A percentile compares a stretch with the other conserved stretches of the same genome.
Conservation (phyloP, 2,797 vertebrate species). For the Taeniopygia guttata region DNA sequence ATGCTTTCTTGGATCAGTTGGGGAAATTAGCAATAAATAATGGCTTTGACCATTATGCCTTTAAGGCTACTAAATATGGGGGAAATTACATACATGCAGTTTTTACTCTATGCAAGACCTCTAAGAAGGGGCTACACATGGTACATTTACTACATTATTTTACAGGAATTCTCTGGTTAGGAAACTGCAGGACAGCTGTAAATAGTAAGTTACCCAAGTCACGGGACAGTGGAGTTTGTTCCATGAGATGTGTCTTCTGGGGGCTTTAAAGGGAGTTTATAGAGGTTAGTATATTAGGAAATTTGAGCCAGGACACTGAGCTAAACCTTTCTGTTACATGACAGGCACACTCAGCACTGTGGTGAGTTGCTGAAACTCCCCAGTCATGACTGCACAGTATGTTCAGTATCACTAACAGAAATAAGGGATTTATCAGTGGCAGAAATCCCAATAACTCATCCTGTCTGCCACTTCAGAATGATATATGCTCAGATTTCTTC, state of each 20-base stretch:
- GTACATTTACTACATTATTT: background rate
- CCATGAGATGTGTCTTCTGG: background rate
- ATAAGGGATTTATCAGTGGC: conserved; percentile 2
- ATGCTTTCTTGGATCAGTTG: background rate
- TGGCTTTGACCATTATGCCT: background rate
- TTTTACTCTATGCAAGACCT: background rate
- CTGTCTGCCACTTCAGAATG: background rate
- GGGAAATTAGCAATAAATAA: conserved; percentile 14
- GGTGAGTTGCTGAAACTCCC: background rate
- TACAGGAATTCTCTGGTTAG: background rate
- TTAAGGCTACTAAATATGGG: background rate
- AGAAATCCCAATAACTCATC: background rate
- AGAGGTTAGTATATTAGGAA: background rate
- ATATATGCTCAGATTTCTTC: background rate
- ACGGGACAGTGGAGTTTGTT: background rate
- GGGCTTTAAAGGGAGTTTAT: background rate
- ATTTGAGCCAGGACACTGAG: background rate
- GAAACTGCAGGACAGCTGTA: background rate
- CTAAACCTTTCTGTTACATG: background rate
- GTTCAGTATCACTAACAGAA: conserved; percentile 26
- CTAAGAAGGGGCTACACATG: background rate
- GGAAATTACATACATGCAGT: background rate
- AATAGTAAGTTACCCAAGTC: background rate
- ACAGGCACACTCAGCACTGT: background rate
- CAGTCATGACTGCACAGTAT: background rate